phyloP scores from a whole-genome alignment of 1,140 invertebrate genomes.

The Akabosia matsudoensis region DNA sequence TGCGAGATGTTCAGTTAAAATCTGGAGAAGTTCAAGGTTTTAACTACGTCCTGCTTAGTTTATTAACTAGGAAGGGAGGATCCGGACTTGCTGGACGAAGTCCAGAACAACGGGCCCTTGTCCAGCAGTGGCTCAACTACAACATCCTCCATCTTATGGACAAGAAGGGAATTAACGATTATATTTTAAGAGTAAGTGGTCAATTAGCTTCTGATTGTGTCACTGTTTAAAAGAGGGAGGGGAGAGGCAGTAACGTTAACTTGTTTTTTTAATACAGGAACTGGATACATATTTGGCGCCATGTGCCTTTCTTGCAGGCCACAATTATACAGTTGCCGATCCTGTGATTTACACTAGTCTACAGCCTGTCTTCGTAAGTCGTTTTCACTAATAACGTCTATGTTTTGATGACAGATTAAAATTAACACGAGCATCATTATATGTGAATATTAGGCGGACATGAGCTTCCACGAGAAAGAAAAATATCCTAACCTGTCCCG shows the following conservation, averaged over 20 bases:
- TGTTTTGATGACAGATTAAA: neutral
- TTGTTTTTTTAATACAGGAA: neutral
- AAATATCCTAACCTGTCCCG: constrained; percentile 25
- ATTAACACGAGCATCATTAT: neutral
- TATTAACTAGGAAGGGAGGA: neutral
- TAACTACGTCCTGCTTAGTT: constrained; percentile 20
- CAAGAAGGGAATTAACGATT: neutral
- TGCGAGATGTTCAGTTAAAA: neutral
- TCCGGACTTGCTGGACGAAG: constrained; percentile 7
- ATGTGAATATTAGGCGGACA: constrained; percentile 21
- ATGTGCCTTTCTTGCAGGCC: constrained; percentile 26
- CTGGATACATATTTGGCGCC: neutral
- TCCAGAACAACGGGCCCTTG: constrained; percentile 14
- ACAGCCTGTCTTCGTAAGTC: constrained; percentile 30
- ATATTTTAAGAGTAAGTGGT: neutral
- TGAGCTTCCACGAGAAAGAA: constrained; percentile 32
- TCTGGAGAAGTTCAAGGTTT: constrained; percentile 22
- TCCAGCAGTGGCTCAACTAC: constrained; percentile 32
- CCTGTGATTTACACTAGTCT: constrained; percentile 26
- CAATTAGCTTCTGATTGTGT: neutral
- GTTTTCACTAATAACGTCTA: neutral
- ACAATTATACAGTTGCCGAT: constrained; percentile 28
- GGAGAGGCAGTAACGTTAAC: neutral
- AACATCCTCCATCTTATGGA: neutral
- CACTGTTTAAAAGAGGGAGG: neutral